A percentile compares a stretch with the other conserved stretches of the same genome.
Evolutionary conservation across 2,113 vertebrate species (phyloP).

Genomic region (Carassius auratus): DNA sequence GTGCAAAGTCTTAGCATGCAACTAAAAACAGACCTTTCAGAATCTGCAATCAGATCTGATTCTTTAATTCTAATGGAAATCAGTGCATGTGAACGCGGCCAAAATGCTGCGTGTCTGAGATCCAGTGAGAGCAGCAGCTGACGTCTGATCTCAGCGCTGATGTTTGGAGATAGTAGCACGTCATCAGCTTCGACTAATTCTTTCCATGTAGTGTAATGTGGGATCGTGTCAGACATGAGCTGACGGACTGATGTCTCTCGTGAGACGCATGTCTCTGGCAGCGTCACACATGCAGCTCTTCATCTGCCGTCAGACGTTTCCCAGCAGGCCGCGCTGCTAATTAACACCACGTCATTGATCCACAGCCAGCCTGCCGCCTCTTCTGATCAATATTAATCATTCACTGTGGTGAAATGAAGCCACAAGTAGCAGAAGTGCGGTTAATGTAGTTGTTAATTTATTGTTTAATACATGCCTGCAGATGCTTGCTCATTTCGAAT

Average conservation of each 20-base stretch:
- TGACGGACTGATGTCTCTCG: not conserved
- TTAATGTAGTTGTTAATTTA: not conserved
- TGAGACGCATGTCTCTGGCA: not conserved
- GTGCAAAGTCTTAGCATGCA: not conserved
- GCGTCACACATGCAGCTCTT: not conserved
- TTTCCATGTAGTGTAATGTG: not conserved
- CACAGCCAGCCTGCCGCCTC: not conserved
- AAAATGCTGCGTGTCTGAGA: too few species aligned
- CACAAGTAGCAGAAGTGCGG: not conserved
- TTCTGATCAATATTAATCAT: constrained; percentile 12
- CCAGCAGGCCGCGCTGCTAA: constrained; percentile 16
- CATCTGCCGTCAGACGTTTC: not conserved
- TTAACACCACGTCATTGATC: constrained; percentile 23
- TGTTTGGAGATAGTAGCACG: not conserved
- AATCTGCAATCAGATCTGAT: not conserved
- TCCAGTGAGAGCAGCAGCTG: too few species aligned
- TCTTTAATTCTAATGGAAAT: not conserved
- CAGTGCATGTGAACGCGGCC: too few species aligned
- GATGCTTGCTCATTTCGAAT: not conserved
- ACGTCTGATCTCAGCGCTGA: not conserved
- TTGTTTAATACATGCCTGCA: not conserved
- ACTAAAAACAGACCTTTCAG: not conserved
- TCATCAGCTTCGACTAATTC: not conserved
- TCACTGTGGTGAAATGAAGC: not conserved
- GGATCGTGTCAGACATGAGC: constrained; percentile 7